Evolutionary conservation across 2,797 vertebrate species (phyloP).

Genomic region (Xiphorhynchus erythropygius): DNA sequence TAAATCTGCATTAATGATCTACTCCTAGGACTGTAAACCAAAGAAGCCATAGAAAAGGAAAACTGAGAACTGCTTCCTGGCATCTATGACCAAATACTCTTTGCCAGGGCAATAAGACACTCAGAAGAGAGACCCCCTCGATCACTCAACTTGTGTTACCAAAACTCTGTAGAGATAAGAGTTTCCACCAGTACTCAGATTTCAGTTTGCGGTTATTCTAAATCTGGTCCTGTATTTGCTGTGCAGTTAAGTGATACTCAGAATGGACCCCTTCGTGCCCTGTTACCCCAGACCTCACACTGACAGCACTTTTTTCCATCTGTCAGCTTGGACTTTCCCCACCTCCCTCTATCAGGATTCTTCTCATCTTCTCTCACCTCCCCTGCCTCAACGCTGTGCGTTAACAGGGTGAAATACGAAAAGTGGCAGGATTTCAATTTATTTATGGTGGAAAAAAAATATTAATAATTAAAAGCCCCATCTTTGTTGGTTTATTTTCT

Average conservation of each 20-base stretch:
- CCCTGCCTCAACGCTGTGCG: neutral
- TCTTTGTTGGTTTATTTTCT: neutral
- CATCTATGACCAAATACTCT: neutral
- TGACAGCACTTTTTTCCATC: neutral
- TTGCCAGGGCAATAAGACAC: neutral
- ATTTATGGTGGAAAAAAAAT: neutral
- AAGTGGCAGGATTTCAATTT: neutral
- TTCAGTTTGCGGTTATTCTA: neutral
- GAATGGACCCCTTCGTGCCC: neutral
- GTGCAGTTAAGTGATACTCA: neutral
- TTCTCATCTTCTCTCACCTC: neutral
- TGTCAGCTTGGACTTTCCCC: neutral
- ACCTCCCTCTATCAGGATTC: neutral
- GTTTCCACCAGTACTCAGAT: neutral
- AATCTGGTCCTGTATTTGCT: neutral
- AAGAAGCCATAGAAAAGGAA: neutral
- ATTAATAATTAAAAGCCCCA: neutral
- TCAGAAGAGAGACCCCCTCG: neutral
- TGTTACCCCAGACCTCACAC: neutral
- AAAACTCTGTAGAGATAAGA: constrained; percentile 5
- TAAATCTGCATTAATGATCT: neutral
- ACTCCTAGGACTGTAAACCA: neutral
- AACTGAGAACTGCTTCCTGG: neutral
- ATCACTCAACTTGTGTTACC: neutral
- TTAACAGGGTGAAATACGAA: neutral